A percentile compares a stretch with the other conserved stretches of the same genome.
Conservation (phyloP, 2,888 invertebrate species). For the Lysandra bellargus region DNA sequence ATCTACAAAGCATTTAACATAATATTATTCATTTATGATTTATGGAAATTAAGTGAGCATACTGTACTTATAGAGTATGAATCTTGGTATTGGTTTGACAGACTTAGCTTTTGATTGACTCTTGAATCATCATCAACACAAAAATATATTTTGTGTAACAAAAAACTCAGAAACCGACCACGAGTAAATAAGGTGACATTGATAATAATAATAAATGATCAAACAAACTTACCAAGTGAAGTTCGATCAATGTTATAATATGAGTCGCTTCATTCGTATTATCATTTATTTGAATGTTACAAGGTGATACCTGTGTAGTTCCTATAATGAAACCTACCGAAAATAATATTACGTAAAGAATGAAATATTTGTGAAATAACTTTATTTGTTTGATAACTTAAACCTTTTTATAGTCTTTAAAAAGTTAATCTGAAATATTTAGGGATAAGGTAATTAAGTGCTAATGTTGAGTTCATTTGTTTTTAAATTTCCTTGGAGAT, state of each 20-base stretch:
- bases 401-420: background rate
- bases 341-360: background rate
- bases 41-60: background rate
- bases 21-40: background rate
- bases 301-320: background rate
- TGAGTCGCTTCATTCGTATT: background rate
- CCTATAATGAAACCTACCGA: conserved; percentile 5
- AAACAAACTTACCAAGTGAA: too few relatives aligned
- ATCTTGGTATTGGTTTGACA: too few relatives aligned
- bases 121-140: too few relatives aligned
- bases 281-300: background rate
- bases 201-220: too few relatives aligned
- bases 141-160: too few relatives aligned
- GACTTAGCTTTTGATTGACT: too few relatives aligned
- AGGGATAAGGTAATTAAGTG: background rate
- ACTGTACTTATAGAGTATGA: background rate
- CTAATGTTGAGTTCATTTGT: background rate
- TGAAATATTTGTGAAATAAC: too few relatives aligned
- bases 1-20: background rate
- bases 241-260: too few relatives aligned
- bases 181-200: too few relatives aligned
- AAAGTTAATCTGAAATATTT: background rate
- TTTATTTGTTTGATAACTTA: background rate
- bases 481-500: background rate
- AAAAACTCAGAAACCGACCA: too few relatives aligned